Base-by-base conservation (phyloP, 2,888 invertebrate genomes). In the Carpatolechia fugitivella region DNA sequence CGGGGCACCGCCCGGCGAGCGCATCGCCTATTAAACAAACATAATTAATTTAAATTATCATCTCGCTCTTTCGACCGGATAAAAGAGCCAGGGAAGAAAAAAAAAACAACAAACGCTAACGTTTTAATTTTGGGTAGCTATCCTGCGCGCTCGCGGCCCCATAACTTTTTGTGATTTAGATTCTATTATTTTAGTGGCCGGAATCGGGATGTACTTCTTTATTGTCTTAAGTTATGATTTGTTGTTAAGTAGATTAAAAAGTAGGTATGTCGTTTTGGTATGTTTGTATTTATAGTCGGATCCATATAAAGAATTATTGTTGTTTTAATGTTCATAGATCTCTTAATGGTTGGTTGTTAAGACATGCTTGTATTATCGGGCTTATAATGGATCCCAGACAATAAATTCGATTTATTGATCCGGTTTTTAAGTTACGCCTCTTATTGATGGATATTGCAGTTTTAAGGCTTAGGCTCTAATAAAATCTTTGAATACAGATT, bases 1-100 rank as follows among this genome's bases (percentile, higher is more conserved):
- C 29, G 13, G 29, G 31, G 47, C 47, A 13, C 40, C 24, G 40
- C 40, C 41, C 59, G 53, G 40, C 54, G 54, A 52, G 55, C 51
- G 33, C 54, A 53, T 57, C 68, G 66, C 60, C 79, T 78, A 83
- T 84, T 85, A 85, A 80, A 77, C 75, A 80, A 84, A 85, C 80
- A 81, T 80, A 85, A 85, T 87, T 85, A 85, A 86, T 87, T 84
- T 80, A 81, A 82, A 79, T 80, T 76, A 82, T 79, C 78, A 75
- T 71, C 72, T 61, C 56, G 63, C 60, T 55, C 54, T 53, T 60
- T 52, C 51, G 56, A 53, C 54, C 54, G 56, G 58, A 60, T 59
- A 56, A 62, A 66, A 60, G 49, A 61, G 57, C 59, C 56, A 59
- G 61, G 55, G 62, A 56, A 62, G 66, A 66, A 69, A 72, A 68